These are phyloP conservation scores for Lacerta agilis DNA, from an alignment of 2,797 vertebrate genomes.

Conservation along the genomic window DNA sequence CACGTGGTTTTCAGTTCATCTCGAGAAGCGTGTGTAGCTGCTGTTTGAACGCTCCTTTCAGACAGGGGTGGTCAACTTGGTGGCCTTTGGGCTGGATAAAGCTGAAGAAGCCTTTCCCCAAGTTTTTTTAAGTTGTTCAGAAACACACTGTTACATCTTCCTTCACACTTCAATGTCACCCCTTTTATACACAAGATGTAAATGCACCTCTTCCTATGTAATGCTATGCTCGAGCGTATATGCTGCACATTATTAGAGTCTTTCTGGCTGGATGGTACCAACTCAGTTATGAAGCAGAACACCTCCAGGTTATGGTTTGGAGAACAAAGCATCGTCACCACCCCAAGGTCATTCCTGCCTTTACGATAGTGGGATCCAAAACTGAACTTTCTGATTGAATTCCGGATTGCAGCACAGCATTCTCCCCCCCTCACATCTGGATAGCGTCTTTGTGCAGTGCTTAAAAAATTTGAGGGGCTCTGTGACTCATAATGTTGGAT, in stretches of 20 bases:
- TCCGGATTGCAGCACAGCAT: too few relatives aligned
- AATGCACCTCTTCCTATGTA: too few relatives aligned
- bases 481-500: too few relatives aligned
- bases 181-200: neutral
- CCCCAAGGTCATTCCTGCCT: neutral
- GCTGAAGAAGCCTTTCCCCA: too few relatives aligned
- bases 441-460: neutral
- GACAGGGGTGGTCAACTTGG: neutral
- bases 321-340: neutral
- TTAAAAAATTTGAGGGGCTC: too few relatives aligned
- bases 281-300: neutral
- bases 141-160: too few relatives aligned
- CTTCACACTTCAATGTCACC: neutral
- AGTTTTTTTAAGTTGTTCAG: too few relatives aligned
- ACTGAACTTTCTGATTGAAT: neutral
- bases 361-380: neutral
- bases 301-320: neutral
- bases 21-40: neutral
- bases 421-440: neutral
- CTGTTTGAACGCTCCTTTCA: neutral
- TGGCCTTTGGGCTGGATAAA: neutral
- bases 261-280: neutral
- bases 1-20: neutral
- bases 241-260: too few relatives aligned
- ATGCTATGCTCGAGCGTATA: too few relatives aligned